Base-by-base conservation (phyloP, 1,140 invertebrate species). In the Tribolium castaneum region DNA sequence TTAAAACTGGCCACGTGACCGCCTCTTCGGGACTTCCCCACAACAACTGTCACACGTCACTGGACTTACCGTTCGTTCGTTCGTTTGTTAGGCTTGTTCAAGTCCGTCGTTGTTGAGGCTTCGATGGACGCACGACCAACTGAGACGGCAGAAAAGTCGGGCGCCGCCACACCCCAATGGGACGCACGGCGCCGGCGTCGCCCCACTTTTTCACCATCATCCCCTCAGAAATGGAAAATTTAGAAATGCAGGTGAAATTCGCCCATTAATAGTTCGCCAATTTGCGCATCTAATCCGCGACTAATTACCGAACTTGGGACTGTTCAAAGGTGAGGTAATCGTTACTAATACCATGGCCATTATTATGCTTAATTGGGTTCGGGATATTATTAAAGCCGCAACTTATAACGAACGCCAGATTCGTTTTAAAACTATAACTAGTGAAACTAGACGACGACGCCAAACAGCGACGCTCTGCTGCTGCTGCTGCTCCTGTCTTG, bases 111-210 rank as follows among this genome's bases (percentile, higher is more conserved):
- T 80, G 80, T 76, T 50, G 78, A 75, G 62, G 77, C 54, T 72
- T 70, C 76, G 72, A 76, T 19, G 35, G 81, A 78, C 78, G 80
- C 82, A 83, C 83, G 78, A 82, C 66, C 75, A 80, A 84, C 83
- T 84, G 82, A 80, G 83, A 84, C 79, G 74, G 56, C 70, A 76
- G 79, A 78, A 79, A 76, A 79, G 75, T 75, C 82, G 82, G 80
- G 82, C 80, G 78, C 81, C 83, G 83, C 83, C 83, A 84, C 83
- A 84, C 83, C 83, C 83, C 83, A 83, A 71, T 14, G 51, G 19
- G 12, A 54, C 34, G 2, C 49, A 84, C 59, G 76, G 83, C 83
- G 83, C 83, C 83, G 83, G 83, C 83, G 83, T 80, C 79, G 52
- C 78, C 78, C 78, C 81, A 71, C 72, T 50, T 52, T 80, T 62